These are phyloP conservation scores for Cyprinella venusta DNA, from an alignment of 2,797 vertebrate species.

Conservation along the genomic window DNA sequence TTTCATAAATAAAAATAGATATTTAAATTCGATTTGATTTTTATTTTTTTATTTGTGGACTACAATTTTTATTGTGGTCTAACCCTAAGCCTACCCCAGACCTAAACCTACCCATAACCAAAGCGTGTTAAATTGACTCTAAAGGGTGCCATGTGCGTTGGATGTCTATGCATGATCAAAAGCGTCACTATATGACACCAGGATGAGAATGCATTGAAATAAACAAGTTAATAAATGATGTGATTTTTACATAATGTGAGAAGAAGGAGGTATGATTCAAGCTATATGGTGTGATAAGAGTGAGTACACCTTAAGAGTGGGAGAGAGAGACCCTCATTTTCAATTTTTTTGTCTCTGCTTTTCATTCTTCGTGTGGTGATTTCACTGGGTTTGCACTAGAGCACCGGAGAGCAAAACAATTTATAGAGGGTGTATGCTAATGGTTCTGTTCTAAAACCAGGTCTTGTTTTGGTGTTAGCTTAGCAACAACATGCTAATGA, in stretches of 20 bases:
- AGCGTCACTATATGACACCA: too few relatives aligned
- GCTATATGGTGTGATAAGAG: background rate
- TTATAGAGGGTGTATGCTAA: background rate
- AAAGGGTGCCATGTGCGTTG: too few relatives aligned
- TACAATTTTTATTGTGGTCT: too few relatives aligned
- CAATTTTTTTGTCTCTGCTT: background rate
- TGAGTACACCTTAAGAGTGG: background rate
- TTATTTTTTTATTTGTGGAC: too few relatives aligned
- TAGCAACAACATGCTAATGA: slow-evolving; percentile 1
- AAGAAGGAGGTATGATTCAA: background rate
- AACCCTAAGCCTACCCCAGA: too few relatives aligned
- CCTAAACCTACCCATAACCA: too few relatives aligned
- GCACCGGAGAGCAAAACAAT: background rate
- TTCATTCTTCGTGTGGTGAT: background rate
- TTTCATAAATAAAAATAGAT: too few relatives aligned
- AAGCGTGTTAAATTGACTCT: too few relatives aligned
- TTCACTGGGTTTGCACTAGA: background rate
- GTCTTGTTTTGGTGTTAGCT: background rate
- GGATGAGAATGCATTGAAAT: too few relatives aligned
- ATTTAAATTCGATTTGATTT: too few relatives aligned
- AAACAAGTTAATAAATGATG: background rate
- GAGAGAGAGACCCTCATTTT: background rate
- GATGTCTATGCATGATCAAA: too few relatives aligned
- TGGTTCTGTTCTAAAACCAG: background rate
- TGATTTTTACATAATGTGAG: background rate